These are phyloP conservation scores for Philereme transversata DNA, from an alignment of 2,888 invertebrate species.

Conservation along the genomic window DNA sequence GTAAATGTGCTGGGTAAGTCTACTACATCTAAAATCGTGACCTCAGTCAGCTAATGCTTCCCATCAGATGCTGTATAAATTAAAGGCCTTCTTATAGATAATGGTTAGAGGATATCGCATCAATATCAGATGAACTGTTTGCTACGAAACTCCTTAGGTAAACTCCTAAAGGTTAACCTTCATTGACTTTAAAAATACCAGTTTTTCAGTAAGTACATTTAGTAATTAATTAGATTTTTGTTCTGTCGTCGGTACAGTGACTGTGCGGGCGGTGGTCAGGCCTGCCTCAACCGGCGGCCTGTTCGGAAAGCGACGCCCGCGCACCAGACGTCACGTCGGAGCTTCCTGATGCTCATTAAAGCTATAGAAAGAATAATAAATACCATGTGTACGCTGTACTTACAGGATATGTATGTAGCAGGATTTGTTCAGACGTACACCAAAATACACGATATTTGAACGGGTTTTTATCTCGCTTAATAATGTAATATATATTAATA, in stretches of 20 bases:
- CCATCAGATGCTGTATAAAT: too few relatives aligned
- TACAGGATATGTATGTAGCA: slow-evolving; percentile 16
- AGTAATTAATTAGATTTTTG: slow-evolving; percentile 22
- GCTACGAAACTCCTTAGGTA: slow-evolving; percentile 1
- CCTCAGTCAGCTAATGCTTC: too few relatives aligned
- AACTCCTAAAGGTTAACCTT: too few relatives aligned
- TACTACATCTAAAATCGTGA: too few relatives aligned
- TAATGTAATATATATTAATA: too few relatives aligned
- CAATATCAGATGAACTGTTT: neutral
- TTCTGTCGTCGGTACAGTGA: slow-evolving; percentile 60
- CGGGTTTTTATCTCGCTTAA: too few relatives aligned
- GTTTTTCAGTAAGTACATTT: neutral
- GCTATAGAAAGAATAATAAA: slow-evolving; percentile 39
- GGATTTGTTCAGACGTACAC: neutral
- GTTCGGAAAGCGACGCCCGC: slow-evolving; percentile 58
- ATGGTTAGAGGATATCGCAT: neutral
- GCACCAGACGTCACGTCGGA: slow-evolving; percentile 49
- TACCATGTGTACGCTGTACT: slow-evolving; percentile 23
- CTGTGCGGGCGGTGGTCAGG: slow-evolving; percentile 57
- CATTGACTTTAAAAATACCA: too few relatives aligned
- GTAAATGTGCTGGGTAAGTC: too few relatives aligned
- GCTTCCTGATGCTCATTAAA: slow-evolving; percentile 51
- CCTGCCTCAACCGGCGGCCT: slow-evolving; percentile 79
- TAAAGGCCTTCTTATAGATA: too few relatives aligned
- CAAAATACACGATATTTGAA: too few relatives aligned